Evolutionary conservation across 2,797 vertebrate species (phyloP).

Genomic region (Octomys mimax): DNA sequence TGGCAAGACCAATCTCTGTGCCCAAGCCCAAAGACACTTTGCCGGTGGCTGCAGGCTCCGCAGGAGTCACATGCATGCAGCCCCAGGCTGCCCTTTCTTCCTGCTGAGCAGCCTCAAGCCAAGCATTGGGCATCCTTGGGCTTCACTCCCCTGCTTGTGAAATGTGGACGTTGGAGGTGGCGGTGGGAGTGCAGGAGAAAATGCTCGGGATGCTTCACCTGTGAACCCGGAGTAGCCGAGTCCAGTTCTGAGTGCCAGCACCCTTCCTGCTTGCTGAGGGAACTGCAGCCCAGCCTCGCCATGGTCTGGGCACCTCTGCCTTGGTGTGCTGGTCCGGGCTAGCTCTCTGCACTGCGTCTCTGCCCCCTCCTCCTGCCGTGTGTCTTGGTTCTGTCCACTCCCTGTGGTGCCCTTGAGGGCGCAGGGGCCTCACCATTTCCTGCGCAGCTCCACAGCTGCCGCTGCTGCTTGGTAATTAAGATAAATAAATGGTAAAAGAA

Average conservation of each 20-base stretch:
- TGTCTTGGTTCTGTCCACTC: neutral
- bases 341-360: too few relatives aligned
- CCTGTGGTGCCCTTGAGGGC: neutral
- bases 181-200: rapidly evolving
- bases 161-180: rapidly evolving
- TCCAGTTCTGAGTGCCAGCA: neutral
- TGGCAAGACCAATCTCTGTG: neutral
- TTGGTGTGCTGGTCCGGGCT: neutral
- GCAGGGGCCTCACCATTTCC: neutral
- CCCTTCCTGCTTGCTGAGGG: neutral
- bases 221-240: rapidly evolving
- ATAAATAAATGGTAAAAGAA: neutral
- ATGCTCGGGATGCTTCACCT: rapidly evolving
- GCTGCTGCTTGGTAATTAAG: neutral
- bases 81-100: neutral
- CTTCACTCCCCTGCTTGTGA: neutral
- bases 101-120: too few relatives aligned
- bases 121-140: rapidly evolving
- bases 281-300: rapidly evolving
- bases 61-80: too few relatives aligned
- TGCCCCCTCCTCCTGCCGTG: neutral
- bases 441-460: too few relatives aligned
- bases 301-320: neutral
- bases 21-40: neutral
- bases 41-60: neutral